phyloP scores from a whole-genome alignment of 2,113 vertebrate species.

The Onychostruthus taczanowskii region DNA sequence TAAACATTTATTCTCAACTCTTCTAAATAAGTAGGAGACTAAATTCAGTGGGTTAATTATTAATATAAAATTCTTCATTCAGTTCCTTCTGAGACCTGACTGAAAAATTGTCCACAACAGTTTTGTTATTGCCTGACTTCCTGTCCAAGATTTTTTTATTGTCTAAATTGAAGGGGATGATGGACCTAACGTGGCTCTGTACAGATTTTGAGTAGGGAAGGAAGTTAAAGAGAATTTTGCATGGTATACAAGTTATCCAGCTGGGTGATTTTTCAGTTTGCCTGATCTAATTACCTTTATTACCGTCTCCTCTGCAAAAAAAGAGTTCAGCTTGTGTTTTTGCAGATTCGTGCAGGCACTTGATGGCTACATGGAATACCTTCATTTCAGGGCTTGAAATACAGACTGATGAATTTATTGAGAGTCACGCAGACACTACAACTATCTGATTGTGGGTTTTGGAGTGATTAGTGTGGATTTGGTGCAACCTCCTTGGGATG shows the following conservation, averaged over 20 bases:
- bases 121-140: background rate
- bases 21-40: background rate
- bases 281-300: conserved; percentile 17
- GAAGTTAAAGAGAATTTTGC: background rate
- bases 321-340: background rate
- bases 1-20: background rate
- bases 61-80: background rate
- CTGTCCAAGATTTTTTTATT: background rate
- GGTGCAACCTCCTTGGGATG: background rate
- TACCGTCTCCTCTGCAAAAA: background rate
- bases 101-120: background rate
- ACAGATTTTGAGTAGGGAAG: background rate
- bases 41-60: background rate
- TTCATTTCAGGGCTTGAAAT: background rate
- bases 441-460: background rate
- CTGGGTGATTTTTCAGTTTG: background rate
- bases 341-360: background rate
- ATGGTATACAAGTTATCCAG: background rate
- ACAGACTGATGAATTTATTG: background rate
- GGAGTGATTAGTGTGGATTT: background rate
- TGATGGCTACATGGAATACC: background rate
- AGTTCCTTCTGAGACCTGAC: background rate
- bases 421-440: background rate
- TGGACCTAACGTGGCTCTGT: background rate
- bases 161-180: background rate